Base-by-base conservation (phyloP, 2,888 invertebrate species). In the Phyllotreta striolata region DNA sequence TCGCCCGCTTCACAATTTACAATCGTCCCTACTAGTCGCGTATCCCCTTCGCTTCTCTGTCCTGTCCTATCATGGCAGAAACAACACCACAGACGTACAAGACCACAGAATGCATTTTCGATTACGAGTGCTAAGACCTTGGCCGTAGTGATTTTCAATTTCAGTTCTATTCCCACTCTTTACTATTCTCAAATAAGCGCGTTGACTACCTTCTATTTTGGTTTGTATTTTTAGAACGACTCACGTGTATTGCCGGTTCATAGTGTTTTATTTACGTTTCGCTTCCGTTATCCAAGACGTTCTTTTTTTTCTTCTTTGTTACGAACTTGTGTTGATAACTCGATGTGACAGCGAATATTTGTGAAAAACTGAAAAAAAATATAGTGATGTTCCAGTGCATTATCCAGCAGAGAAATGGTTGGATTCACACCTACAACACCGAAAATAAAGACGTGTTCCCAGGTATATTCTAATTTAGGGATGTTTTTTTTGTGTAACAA, bases 381-480 rank as follows among this genome's bases (percentile, higher is more conserved):
- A 54, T 47, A 70, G 72, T 77, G 78, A 91, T 91, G 91, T 91
- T 91, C 83, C 91, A 91, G 85, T 92, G 91, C 82, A 91, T 91
- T 77, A 91, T 91, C 79, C 91, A 91, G 84, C 91, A 90, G 83
- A 87, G 87, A 77, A 88, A 88, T 80, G 90, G 90, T 79, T 91
- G 91, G 90, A 88, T 88, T 77, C 86, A 88, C 81, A 87, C 88
- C 69, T 85, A 86, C 77, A 88, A 86, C 78, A 88, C 89, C 70
- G 89, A 91, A 81, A 86, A 87, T 79, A 87, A 87, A 80, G 88
- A 89, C 80, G 89, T 89, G 35, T 89, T 89, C 82, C 89, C 90
- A 88, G 91, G 91, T 91, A 63, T 40, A 46, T 14, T 49, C 44
- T 51, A 43, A 6, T 60, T 43, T 54, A 40, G 24, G 38, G 39